Base-by-base conservation (phyloP, 2,888 invertebrate species). In the Desoria tigrina region DNA sequence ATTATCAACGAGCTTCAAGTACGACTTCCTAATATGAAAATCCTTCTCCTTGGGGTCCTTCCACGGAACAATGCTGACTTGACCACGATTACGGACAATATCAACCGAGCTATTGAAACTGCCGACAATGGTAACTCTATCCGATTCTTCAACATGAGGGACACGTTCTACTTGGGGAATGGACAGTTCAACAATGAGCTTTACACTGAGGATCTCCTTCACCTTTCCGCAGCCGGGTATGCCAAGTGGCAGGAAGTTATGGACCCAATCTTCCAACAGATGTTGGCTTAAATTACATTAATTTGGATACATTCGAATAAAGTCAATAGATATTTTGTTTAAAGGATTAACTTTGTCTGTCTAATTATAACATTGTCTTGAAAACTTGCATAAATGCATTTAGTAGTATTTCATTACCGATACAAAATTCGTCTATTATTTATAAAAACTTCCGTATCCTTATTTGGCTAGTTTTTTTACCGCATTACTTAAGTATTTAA, bases 1-100 rank as follows among this genome's bases (percentile, higher is more conserved):
- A 81, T 83, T 63, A 80, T 81, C 7, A 74, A 77, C 11, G 73
- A 78, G 11, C 79, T 83, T 39, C 74, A 77, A 14, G 32, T 57
- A 21, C 32, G 61, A 18, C 28, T 42, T 76, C 71, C 71, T 18
- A 57, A 58, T 1, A 54, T 61, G 39, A 70, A 70, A 26, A 57
- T 70, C 14, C 54, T 70, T 1, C 60, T 70, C 0, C 57, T 70
- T 21, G 67, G 67, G 16, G 56, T 70, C 21, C 65, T 70, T 21
- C 70, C 70, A n/a, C 9, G 66, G 51, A 65, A 28, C 28, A 51
- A 53, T 37, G 59, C 39, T 24, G 60, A 45, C 21, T n/a, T 50
- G 18, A 51, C 63, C 3, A 18, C 16, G 11, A 26, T 56, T 18
- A 50, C 39, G 28, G 42, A 56, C 14, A 55, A 24, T 11, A 55